Evolutionary conservation across 2,113 vertebrate species (phyloP), one percentile per base, ranked within the genome.

Genomic region (Varanus salvator): DNA sequence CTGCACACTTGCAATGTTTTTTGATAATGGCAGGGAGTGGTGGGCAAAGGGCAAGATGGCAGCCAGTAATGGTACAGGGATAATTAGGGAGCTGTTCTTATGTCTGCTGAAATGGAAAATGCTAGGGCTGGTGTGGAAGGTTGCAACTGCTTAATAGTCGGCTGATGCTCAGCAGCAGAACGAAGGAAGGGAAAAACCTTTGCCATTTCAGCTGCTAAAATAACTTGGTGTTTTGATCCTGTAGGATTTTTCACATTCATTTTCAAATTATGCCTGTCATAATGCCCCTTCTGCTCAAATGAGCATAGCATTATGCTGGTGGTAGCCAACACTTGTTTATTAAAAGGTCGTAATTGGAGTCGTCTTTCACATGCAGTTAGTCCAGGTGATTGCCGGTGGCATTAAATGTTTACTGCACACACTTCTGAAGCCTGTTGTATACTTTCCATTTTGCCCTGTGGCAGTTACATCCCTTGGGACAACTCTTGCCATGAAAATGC

Each of bases 301-400:
- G 38, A 66, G 57, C 12, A 52, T 17, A 34, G 54, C n/a, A 78
- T 50, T 52, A 8, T 85, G 34, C 52, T 90, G 29, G 66, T 80
- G 25, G n/a, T 80, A 86, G 76, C 64, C 77, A 86, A 54, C 27
- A 27, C 23, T 89, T 44, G n/a, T 84, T 76, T 78, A 76, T 66
- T 75, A 54, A 71, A 85, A 68, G 76, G 84, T 81, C 52, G 80
- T 86, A 74, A 90, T 74, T 81, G 44, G 89, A 86, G n/a, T 19
- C n/a, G n/a, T 78, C 76, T 72, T 84, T 90, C 57, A 25, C 29
- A 85, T 54, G 74, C 57, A 85, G 83, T 68, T 54, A 85, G 54
- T 69, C 21, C 74, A 85, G 75, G 48, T 69, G 87, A 66, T 84
- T 66, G 54, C 80, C 54, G 17, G 11, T 2, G 14, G 72, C 71